Evolutionary conservation across 2,113 vertebrate genomes (phyloP).

Genomic region (Ondatra zibethicus): DNA sequence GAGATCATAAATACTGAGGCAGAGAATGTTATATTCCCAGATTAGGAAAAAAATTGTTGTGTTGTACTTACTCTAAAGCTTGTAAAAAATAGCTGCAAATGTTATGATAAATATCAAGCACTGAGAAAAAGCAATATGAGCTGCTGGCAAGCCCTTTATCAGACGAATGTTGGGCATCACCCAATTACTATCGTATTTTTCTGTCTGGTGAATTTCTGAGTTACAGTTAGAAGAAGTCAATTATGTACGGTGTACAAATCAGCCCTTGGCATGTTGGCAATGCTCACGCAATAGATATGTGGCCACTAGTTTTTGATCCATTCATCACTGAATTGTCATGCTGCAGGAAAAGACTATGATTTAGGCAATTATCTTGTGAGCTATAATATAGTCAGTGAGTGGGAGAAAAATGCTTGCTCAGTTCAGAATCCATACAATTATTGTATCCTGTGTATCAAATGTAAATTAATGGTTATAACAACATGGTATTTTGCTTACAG

Average conservation of each 20-base stretch:
- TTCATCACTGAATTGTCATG: not conserved
- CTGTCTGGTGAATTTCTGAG: slow-evolving; percentile 40
- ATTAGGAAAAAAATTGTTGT: slow-evolving; percentile 16
- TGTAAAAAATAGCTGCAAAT: slow-evolving; percentile 53
- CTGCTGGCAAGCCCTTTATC: slow-evolving; percentile 64
- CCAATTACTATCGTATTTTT: slow-evolving; percentile 64
- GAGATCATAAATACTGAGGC: slow-evolving; percentile 41
- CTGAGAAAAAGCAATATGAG: slow-evolving; percentile 59
- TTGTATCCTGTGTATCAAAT: not conserved
- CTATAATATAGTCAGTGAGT: not conserved
- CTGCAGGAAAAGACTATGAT: not conserved
- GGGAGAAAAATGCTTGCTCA: not conserved
- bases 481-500: not conserved
- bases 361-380: not conserved
- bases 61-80: slow-evolving; percentile 43
- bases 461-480: not conserved
- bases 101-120: slow-evolving; percentile 67
- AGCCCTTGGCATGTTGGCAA: slow-evolving; percentile 16
- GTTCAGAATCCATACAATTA: not conserved
- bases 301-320: slow-evolving; percentile 28
- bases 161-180: slow-evolving; percentile 46
- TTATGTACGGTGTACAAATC: slow-evolving; percentile 55
- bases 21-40: slow-evolving; percentile 12
- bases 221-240: slow-evolving; percentile 61
- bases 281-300: not conserved